Base-by-base conservation (phyloP, 1,140 invertebrate species). In the Scaptomyza graminum region DNA sequence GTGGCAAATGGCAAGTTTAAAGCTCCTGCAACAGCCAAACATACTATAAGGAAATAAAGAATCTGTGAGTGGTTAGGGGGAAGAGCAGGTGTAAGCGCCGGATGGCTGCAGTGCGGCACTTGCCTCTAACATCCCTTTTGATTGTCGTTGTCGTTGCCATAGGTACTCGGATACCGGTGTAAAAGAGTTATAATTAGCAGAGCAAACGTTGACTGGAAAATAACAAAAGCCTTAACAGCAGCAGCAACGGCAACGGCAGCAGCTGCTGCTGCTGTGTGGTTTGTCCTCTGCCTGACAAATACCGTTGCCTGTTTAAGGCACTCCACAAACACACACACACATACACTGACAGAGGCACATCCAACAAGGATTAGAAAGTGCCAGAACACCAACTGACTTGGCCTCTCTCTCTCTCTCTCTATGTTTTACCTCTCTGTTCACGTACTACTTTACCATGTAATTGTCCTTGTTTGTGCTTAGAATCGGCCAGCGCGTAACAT, bases 101-200 rank as follows among this genome's bases (percentile, higher is more conserved):
- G 31, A 64, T 49, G 67, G 13, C 11, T 44, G 52, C 51, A 56
- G 60, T 43, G 51, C 11, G 51, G 34, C 44, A 57, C 54, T 50
- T 34, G 50, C 22, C 34, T 22, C 63, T 13, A 61, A 64, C 7
- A 61, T 61, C 28, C 56, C 49, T 9, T 68, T 4, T 68, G 52
- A 52, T 62, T 68, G 25, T 50, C 1, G 51, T n/a, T 47, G 71
- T 75, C 64, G 59, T 57, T 75, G 51, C 41, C 57, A 22, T 22
- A 16, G 37, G 54, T 49, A 55, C 43, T 39, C 49, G 25, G 37
- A 41, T 41, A 44, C 39, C 31, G 54, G 50, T 57, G 55, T 22
- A 50, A 68, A 83, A 79, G 75, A 84, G 75, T 84, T 83, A 82
- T 82, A 82, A 82, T 83, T 83, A 82, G 79, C 82, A 69, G 63